Base-by-base conservation (phyloP, 2,888 invertebrate species). In the Minunthozetes semirufus region DNA sequence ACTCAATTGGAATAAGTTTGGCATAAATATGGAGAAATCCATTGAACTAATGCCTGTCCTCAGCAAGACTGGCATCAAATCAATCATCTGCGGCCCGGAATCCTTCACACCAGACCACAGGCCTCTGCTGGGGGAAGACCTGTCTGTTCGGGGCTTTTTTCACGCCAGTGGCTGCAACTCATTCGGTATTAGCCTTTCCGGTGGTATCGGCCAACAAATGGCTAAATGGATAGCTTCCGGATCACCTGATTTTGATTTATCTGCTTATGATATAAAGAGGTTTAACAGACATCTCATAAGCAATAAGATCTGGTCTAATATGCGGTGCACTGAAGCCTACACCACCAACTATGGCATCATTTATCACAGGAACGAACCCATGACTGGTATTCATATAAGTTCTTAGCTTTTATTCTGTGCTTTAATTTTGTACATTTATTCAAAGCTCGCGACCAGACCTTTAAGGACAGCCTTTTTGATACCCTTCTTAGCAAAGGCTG, bases 31-130 rank as follows among this genome's bases (percentile, higher is more conserved):
- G 81, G 80, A 82, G 66, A 83, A 82, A n/a, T 91, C 92, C 0
- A 84, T 88, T 0, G 87, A 88, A 72, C 82, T 94, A 13, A 89
- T 92, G 76, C 94, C 94, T 0, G 86, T 87, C 77, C 87, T 94
- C 77, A 88, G 87, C 42, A 86, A 86, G 9, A 87, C 89, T 8
- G 94, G 94, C 5, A 88, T 94, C 25, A 93, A 90, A 82, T 89
- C 90, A 53, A 92, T 92, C 0, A 88, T 94, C 0, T 94, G 93
- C 81, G 94, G 94, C 0, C 93, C 93, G 0, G 94, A 95, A 82
- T 90, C 92, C 0, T 95, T 94, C 82, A 94, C 94, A 0, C 92
- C 94, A 0, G 94, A 95, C 82, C 93, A 94, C 81, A 93, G 89
- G 80, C 93, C 94, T 0, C 81, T 94, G 46, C 85, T 94, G 85